phyloP scores from a whole-genome alignment of 2,888 invertebrate genomes.

The Macropis europaea region DNA sequence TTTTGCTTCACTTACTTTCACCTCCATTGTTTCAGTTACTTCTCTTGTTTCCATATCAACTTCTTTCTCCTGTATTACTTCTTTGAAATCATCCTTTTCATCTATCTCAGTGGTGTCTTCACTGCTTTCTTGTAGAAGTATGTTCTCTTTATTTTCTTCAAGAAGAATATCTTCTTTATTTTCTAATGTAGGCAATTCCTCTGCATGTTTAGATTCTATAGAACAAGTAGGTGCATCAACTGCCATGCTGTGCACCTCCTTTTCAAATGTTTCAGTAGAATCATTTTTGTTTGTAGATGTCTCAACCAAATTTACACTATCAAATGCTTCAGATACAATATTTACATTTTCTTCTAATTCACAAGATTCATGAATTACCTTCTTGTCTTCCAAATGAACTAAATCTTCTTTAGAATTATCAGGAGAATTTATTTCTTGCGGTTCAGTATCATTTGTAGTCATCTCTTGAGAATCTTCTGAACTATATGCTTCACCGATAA shows the following conservation, averaged over 20 bases:
- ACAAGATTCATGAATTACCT: background rate
- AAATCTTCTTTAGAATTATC: background rate
- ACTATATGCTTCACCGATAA: constrained; percentile 70
- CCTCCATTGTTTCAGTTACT: background rate
- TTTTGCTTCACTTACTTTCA: background rate
- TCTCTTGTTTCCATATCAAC: background rate
- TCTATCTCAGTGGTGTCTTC: background rate
- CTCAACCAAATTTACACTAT: background rate
- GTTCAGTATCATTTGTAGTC: constrained; percentile 20
- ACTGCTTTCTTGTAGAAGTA: background rate
- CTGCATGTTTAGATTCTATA: background rate
- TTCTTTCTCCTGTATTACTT: background rate
- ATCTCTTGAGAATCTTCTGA: constrained; percentile 72
- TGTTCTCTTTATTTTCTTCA: background rate
- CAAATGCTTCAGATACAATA: background rate
- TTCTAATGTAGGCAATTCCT: background rate
- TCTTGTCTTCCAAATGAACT: background rate
- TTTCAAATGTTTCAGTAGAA: background rate
- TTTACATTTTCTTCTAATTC: background rate
- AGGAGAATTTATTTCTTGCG: background rate
- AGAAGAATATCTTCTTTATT: constrained; percentile 2
- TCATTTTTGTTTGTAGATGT: constrained; percentile 2
- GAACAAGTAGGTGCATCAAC: background rate
- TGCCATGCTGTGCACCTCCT: background rate
- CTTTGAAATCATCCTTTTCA: background rate